Conservation (phyloP, 1,140 invertebrate species). For the Coboldia fuscipes region DNA sequence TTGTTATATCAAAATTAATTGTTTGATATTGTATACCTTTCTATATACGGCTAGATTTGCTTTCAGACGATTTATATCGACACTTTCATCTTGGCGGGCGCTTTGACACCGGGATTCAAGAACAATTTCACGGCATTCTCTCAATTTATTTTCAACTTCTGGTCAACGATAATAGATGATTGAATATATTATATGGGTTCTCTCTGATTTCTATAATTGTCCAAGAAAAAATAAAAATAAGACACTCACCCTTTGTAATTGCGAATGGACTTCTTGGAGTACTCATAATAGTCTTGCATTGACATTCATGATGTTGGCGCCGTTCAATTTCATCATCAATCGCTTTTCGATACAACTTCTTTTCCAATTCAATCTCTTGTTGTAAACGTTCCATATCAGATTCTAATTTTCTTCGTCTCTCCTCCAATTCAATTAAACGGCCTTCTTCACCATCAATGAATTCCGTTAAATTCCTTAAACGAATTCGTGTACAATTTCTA, state of each 20-base stretch:
- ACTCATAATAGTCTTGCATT: too few species aligned
- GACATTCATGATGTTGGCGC: too few species aligned
- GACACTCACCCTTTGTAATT: neutral
- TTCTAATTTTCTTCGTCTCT: neutral
- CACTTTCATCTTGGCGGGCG: neutral
- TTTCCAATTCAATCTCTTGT: neutral
- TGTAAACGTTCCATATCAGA: neutral
- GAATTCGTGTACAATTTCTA: too few species aligned
- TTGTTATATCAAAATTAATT: too few species aligned
- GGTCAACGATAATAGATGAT: too few species aligned
- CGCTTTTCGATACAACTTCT: neutral
- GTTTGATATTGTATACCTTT: too few species aligned
- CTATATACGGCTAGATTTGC: neutral
- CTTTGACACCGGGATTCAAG: neutral
- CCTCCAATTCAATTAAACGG: neutral
- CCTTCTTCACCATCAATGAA: neutral
- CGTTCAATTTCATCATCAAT: neutral
- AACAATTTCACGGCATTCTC: neutral
- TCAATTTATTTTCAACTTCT: neutral
- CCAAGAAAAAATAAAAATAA: neutral
- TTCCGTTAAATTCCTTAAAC: too few species aligned
- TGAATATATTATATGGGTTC: neutral
- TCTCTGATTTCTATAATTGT: neutral
- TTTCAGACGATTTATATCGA: neutral
- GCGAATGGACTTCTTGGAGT: neutral